Evolutionary conservation across 2,888 invertebrate species (phyloP), one percentile per base, ranked within the genome.

Genomic region (Cantharis lateralis): DNA sequence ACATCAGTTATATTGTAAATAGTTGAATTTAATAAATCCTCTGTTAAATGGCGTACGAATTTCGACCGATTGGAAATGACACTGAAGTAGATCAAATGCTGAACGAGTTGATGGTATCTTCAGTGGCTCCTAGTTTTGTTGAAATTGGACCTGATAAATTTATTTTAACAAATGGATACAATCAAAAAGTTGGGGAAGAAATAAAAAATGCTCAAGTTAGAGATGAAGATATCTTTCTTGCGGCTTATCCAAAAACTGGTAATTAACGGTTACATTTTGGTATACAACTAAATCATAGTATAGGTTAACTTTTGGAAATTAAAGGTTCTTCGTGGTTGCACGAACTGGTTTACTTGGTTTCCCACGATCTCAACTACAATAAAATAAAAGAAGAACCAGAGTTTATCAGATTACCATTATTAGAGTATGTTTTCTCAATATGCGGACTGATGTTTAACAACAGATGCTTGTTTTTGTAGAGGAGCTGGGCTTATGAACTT

Each of bases 281-380:
- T n/a, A n/a, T n/a, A n/a, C n/a, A n/a, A n/a, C n/a, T n/a, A n/a
- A n/a, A n/a, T n/a, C n/a, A n/a, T n/a, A n/a, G n/a, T n/a, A n/a
- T n/a, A n/a, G n/a, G 0, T 1, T 1, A 10, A 10, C 2, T 18
- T 74, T 69, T 63, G 15, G 63, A 75, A 63, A 62, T 78, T 66
- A 86, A 83, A 93, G 93, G 93, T 4, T 95, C 95, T 20, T 95
- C 95, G 15, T 95, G 94, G 94, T 90, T 93, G 0, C 94, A 94
- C 85, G 94, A 95, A 88, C 90, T 95, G 88, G 91, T 93, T 0
- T 95, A 94, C 92, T 88, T 93, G 75, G 89, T 94, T 62, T 89
- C 90, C 76, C 92, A 92, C 77, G 88, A 92, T 80, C 85, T 93
- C 69, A 90, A 94, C 85, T 92, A 90, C 78, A 88, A 90, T 74